Evolutionary conservation across 2,113 vertebrate genomes (phyloP).

Genomic region (Lagenorhynchus albirostris): DNA sequence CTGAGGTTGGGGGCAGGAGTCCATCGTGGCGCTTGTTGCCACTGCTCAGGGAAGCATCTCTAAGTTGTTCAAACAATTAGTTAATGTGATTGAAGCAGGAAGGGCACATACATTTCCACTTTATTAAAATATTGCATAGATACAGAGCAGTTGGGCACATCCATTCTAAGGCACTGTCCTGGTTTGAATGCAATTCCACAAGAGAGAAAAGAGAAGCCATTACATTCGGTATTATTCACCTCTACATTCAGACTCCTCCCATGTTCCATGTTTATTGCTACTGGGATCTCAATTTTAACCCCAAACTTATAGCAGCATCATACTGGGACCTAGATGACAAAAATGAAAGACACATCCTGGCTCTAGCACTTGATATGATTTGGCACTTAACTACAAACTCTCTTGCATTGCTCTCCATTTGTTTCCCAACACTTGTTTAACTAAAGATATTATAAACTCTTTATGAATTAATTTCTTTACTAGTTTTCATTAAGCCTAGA

Average conservation of each 20-base stretch:
- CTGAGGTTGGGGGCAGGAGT: background rate
- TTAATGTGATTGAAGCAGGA: conserved; percentile 53
- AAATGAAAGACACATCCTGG: conserved; percentile 66
- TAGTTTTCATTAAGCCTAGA: conserved; percentile 61
- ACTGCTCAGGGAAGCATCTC: conserved; percentile 28
- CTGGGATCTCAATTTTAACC: conserved; percentile 49
- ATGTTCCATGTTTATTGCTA: conserved; percentile 64
- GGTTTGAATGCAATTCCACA: conserved; percentile 72
- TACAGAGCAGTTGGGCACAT: conserved; percentile 75
- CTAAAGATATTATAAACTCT: conserved; percentile 54
- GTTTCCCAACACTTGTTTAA: conserved; percentile 72
- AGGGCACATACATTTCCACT: conserved; percentile 51
- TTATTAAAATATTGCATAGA: conserved; percentile 76
- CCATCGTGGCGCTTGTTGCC: background rate
- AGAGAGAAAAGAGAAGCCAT: conserved; percentile 74
- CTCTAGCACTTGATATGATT: conserved; percentile 63
- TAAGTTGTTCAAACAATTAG: conserved; percentile 30
- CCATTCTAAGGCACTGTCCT: conserved; percentile 75
- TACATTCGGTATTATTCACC: conserved; percentile 69
- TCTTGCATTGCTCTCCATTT: conserved; percentile 63
- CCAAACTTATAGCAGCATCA: conserved; percentile 72
- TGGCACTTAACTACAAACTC: conserved; percentile 73
- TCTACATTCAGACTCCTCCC: conserved; percentile 75
- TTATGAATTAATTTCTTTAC: conserved; percentile 54
- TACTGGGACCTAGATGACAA: conserved; percentile 61